phyloP scores from a whole-genome alignment of 2,888 invertebrate species.

The Tinea pellionella region DNA sequence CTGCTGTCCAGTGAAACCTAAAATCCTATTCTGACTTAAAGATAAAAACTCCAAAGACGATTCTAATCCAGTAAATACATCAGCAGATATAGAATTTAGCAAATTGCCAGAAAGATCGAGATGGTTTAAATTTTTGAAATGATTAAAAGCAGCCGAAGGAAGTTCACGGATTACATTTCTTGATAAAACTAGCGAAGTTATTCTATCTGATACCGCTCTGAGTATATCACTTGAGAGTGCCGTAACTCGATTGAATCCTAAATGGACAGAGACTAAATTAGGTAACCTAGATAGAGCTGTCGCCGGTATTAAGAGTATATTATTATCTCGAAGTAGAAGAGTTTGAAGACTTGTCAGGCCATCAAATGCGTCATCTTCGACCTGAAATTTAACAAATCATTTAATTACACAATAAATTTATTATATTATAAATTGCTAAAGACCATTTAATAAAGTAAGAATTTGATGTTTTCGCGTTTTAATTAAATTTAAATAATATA shows the following conservation, averaged over 20 bases:
- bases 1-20: slow-evolving; percentile 73
- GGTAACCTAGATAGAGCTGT: slow-evolving; percentile 85
- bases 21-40: slow-evolving; percentile 79
- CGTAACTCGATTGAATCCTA: slow-evolving; percentile 89
- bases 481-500: no score
- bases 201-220: slow-evolving; percentile 76
- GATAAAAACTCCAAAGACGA: slow-evolving; percentile 77
- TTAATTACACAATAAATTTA: not conserved
- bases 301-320: slow-evolving; percentile 86
- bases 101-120: slow-evolving; percentile 86
- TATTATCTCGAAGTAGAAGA: slow-evolving; percentile 86
- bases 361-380: slow-evolving; percentile 89
- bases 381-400: slow-evolving; percentile 61
- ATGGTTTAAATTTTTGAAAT: slow-evolving; percentile 77
- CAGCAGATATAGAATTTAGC: slow-evolving; percentile 75
- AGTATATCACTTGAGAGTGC: slow-evolving; percentile 85
- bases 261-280: slow-evolving; percentile 76
- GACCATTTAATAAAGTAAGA: no score
- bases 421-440: no score
- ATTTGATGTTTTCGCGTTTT: no score
- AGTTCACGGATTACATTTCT: slow-evolving; percentile 89
- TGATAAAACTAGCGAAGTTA: slow-evolving; percentile 79
- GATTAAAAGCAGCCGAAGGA: slow-evolving; percentile 82
- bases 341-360: slow-evolving; percentile 82
- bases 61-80: slow-evolving; percentile 82